phyloP scores from a whole-genome alignment of 2,113 vertebrate species.

The Thermophis baileyi region DNA sequence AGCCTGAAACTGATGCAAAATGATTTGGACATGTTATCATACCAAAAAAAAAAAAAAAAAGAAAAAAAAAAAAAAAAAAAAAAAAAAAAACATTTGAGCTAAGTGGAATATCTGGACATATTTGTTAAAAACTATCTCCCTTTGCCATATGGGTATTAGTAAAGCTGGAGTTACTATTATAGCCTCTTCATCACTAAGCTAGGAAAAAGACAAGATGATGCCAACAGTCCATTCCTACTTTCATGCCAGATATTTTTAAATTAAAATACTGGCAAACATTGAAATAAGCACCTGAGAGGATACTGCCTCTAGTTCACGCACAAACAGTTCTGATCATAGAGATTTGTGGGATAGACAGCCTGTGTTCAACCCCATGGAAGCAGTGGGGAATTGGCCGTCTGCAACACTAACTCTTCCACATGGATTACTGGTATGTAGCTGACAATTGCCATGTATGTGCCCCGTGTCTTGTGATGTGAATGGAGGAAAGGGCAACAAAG shows the following conservation, averaged over 20 bases:
- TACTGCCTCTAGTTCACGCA: neutral
- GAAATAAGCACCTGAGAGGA: neutral
- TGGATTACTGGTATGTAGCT: neutral
- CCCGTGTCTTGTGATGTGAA: neutral
- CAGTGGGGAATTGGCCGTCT: neutral
- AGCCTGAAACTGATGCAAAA: neutral
- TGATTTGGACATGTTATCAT: neutral
- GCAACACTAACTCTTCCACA: neutral
- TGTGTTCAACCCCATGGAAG: neutral
- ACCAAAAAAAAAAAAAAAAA: neutral
- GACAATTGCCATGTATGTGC: neutral
- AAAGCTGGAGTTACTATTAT: neutral
- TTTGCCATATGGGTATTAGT: neutral
- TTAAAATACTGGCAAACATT: neutral
- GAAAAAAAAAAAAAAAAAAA: no score
- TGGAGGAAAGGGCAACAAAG: neutral
- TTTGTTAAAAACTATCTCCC: neutral
- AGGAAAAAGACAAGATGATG: neutral
- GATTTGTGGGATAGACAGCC: neutral
- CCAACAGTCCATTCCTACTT: neutral
- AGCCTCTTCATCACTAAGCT: neutral
- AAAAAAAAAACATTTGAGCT: no score
- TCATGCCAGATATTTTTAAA: neutral
- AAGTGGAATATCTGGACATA: neutral
- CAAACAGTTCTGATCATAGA: neutral